Evolutionary conservation across 2,888 invertebrate genomes (phyloP).

Genomic region (Cybosia mesomella): DNA sequence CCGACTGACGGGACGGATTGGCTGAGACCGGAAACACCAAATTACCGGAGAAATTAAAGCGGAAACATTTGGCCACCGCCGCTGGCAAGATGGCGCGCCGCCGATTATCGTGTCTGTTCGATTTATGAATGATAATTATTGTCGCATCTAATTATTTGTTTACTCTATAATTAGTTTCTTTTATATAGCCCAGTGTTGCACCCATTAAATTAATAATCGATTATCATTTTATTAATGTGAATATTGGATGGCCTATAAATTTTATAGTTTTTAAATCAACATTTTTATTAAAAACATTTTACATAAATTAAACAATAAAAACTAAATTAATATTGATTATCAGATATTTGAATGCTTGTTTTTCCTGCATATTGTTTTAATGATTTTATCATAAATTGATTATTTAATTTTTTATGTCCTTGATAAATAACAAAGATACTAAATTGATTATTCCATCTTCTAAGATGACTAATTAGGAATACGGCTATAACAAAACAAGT

Average conservation of each 20-base stretch:
- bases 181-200: constrained; percentile 29
- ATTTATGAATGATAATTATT: constrained; percentile 81
- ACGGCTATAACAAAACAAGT: constrained; percentile 43
- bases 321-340: constrained; percentile 46
- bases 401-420: constrained; percentile 27
- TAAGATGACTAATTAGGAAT: constrained; percentile 49
- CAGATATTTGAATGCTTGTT: constrained; percentile 29
- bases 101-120: constrained; percentile 81
- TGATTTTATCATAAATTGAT: constrained; percentile 39
- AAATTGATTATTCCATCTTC: constrained; percentile 40
- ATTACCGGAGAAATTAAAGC: constrained; percentile 87
- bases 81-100: constrained; percentile 85
- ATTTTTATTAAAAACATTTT: constrained; percentile 21
- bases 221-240: constrained; percentile 34
- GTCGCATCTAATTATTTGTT: constrained; percentile 75
- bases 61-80: constrained; percentile 86
- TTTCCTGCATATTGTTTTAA: constrained; percentile 18
- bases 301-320: constrained; percentile 28
- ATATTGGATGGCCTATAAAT: constrained; percentile 19
- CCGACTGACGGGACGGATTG: constrained; percentile 85
- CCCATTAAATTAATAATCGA: constrained; percentile 29
- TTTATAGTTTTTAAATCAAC: constrained; percentile 17
- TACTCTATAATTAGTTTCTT: constrained; percentile 50
- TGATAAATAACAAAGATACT: constrained; percentile 40
- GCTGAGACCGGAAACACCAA: constrained; percentile 84